phyloP scores from a whole-genome alignment of 2,797 vertebrate species.

The Stomatorhinus walkeri region DNA sequence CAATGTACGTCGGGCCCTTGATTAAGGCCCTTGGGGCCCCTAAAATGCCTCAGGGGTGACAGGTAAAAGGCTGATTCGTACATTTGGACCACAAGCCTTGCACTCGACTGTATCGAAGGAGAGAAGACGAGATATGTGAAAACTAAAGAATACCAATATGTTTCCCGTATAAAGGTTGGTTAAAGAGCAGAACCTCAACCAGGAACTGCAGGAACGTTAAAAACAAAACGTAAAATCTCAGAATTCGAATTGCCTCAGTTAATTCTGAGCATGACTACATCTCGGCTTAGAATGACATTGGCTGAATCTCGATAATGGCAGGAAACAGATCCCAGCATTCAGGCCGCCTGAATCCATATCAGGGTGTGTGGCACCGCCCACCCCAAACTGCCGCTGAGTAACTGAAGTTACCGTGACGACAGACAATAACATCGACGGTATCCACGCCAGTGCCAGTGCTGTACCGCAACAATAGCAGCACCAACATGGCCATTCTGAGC shows the following conservation, averaged over 20 bases:
- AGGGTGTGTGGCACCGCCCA: neutral
- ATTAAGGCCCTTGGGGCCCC: neutral
- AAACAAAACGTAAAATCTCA: neutral
- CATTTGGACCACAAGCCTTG: neutral
- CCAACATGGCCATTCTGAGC: neutral
- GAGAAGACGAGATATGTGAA: neutral
- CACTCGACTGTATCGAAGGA: neutral
- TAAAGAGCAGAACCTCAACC: neutral
- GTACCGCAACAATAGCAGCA: neutral
- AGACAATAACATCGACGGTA: neutral
- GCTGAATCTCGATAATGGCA: neutral
- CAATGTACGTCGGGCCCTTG: neutral
- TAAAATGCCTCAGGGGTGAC: neutral
- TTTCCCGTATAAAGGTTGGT: neutral
- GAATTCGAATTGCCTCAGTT: neutral
- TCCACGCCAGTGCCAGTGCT: neutral
- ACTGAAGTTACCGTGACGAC: neutral
- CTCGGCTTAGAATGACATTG: neutral
- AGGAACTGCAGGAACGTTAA: neutral
- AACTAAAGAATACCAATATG: neutral
- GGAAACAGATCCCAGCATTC: neutral
- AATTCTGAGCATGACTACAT: neutral
- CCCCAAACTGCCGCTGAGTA: neutral
- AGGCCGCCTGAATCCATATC: neutral
- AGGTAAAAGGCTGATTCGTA: neutral